phyloP scores from a whole-genome alignment of 2,888 invertebrate genomes.

The Brenthis ino region DNA sequence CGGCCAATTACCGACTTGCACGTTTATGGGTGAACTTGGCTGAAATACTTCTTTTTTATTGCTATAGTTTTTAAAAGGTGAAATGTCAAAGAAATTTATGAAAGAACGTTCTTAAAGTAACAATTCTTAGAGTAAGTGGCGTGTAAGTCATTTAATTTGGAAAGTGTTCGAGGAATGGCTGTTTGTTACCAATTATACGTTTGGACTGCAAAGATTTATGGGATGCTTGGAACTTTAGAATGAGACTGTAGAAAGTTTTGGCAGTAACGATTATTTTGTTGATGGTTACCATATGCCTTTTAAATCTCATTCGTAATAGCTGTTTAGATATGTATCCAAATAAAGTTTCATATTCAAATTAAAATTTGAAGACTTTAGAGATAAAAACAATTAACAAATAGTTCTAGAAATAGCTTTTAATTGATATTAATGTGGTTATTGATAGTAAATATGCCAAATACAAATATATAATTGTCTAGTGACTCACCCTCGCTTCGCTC shows the following conservation, averaged over 20 bases:
- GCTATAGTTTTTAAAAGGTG: conserved; percentile 56
- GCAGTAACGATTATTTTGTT: not conserved
- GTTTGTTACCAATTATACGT: conserved; percentile 25
- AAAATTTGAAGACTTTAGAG: too few relatives aligned
- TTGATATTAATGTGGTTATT: too few relatives aligned
- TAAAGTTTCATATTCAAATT: too few relatives aligned
- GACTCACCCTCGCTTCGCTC: too few relatives aligned
- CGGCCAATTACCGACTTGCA: conserved; percentile 47
- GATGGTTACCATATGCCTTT: not conserved
- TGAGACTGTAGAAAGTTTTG: not conserved
- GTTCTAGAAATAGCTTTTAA: too few relatives aligned
- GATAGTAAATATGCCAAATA: too few relatives aligned
- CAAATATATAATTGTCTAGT: too few relatives aligned
- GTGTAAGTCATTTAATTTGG: conserved; percentile 37
- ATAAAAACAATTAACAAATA: too few relatives aligned
- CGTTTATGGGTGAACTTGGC: conserved; percentile 46
- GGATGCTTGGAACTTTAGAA: not conserved
- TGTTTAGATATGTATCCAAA: too few relatives aligned
- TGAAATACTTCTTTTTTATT: conserved; percentile 50
- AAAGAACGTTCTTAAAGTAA: conserved; percentile 39
- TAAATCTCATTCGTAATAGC: too few relatives aligned
- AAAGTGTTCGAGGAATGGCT: conserved; percentile 11
- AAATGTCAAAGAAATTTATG: conserved; percentile 55
- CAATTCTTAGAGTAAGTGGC: conserved; percentile 22
- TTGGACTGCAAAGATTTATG: conserved; percentile 13